Evolutionary conservation across 2,113 vertebrate species (phyloP).

Genomic region (Cyanoliseus patagonus): DNA sequence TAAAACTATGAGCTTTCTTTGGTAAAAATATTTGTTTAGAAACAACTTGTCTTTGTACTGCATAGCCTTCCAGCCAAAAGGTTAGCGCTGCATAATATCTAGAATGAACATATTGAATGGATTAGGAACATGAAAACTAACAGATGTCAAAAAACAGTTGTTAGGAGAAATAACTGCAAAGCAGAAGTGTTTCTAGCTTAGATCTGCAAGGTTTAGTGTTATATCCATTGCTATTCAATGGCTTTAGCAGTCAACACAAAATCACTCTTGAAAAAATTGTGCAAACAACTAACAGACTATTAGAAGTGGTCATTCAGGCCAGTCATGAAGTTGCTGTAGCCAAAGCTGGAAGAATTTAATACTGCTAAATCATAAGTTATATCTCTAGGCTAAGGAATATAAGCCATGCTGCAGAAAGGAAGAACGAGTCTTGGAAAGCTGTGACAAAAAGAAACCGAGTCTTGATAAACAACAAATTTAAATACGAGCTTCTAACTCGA

Average conservation of each 20-base stretch:
- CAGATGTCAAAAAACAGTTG: slow-evolving; percentile 27
- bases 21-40: background rate
- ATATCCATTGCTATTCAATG: background rate
- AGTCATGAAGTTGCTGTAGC: background rate
- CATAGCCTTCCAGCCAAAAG: background rate
- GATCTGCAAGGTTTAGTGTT: slow-evolving; percentile 5
- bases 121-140: slow-evolving; percentile 50
- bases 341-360: background rate
- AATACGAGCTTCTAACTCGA: background rate
- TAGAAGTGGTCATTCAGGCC: background rate
- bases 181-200: slow-evolving; percentile 46
- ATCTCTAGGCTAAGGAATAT: background rate
- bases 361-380: background rate
- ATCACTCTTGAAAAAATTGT: background rate
- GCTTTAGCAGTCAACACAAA: slow-evolving; percentile 41
- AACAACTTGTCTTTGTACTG: background rate
- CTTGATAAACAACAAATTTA: background rate
- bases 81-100: background rate
- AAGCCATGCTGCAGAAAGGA: background rate
- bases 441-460: background rate
- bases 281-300: slow-evolving; percentile 10
- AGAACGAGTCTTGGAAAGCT: background rate
- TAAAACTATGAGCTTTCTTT: background rate
- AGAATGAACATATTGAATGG: slow-evolving; percentile 19
- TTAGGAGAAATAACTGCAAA: slow-evolving; percentile 26